A percentile compares a stretch with the other conserved stretches of the same genome.
Conservation (phyloP, 2,797 vertebrate species). For the Jordanella pulchra region DNA sequence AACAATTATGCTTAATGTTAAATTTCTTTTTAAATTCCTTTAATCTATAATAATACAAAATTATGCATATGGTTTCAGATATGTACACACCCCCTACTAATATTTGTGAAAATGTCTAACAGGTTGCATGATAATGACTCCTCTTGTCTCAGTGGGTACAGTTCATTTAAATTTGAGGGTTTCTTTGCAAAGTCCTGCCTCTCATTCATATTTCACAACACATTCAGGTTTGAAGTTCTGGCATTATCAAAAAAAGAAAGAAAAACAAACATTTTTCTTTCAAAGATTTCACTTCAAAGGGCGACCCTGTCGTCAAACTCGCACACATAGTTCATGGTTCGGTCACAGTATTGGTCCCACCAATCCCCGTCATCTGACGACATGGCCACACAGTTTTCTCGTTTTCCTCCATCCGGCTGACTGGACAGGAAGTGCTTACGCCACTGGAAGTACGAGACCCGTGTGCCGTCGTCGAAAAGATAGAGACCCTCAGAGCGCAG, state of each 20-base stretch:
- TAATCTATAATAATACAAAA: no score
- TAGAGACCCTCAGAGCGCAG: conserved; percentile 86
- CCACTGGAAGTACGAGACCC: conserved; percentile 90
- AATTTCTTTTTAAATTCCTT: no score
- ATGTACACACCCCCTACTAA: no score
- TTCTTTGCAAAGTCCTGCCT: neutral
- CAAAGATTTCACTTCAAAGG: conserved; percentile 45
- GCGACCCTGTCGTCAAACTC: conserved; percentile 83
- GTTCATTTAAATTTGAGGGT: neutral
- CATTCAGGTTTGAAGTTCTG: conserved; percentile 5
- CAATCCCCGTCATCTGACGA: conserved; percentile 91
- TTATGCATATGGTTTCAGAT: no score
- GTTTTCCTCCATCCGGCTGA: conserved; percentile 87
- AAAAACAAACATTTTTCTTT: neutral
- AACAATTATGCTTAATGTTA: no score
- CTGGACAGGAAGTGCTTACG: conserved; percentile 87
- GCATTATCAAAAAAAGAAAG: no score
- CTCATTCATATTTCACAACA: neutral
- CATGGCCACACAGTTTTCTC: conserved; percentile 91
- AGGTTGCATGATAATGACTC: neutral
- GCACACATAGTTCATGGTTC: conserved; percentile 88
- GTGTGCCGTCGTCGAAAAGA: conserved; percentile 86
- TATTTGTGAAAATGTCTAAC: neutral
- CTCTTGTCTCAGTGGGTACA: neutral
- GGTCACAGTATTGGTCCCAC: conserved; percentile 93